phyloP scores from a whole-genome alignment of 37 sponge, comb jelly and placozoan genomes.

The Eunapius fragilis region DNA sequence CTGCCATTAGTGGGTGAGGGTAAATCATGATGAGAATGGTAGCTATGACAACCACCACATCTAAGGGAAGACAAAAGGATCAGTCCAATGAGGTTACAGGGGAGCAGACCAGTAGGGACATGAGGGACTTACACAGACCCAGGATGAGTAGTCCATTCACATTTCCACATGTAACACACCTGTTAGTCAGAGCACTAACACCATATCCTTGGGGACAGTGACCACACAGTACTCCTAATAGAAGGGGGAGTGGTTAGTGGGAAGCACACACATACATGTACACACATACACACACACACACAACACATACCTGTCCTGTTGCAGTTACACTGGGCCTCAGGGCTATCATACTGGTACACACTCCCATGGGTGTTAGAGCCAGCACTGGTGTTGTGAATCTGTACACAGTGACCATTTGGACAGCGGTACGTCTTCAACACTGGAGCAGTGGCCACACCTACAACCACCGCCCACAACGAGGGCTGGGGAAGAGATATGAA shows the following conservation, averaged over 20 bases:
- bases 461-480: constrained; percentile 19
- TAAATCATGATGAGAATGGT: neutral
- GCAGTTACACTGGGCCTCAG: constrained; percentile 40
- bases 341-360: neutral
- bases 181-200: constrained; percentile 49
- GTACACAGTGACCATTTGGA: constrained; percentile 47
- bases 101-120: too few species aligned
- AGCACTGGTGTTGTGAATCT: neutral
- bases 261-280: neutral
- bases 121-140: constrained; percentile 21
- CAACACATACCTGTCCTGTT: constrained; percentile 29
- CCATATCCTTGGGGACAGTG: constrained; percentile 48
- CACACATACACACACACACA: constrained; percentile 1
- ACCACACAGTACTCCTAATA: constrained; percentile 78
- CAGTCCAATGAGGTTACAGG: neutral
- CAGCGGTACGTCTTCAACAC: constrained; percentile 35
- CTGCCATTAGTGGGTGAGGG: constrained; percentile 23
- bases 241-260: neutral
- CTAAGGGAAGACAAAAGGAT: neutral
- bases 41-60: constrained; percentile 2
- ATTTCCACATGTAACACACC: constrained; percentile 55
- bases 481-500: constrained; percentile 5
- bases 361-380: constrained; percentile 7
- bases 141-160: constrained; percentile 17
- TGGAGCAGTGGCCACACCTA: neutral